Base-by-base conservation (phyloP, 2,797 vertebrate genomes). In the Ctenopoma multispine region DNA sequence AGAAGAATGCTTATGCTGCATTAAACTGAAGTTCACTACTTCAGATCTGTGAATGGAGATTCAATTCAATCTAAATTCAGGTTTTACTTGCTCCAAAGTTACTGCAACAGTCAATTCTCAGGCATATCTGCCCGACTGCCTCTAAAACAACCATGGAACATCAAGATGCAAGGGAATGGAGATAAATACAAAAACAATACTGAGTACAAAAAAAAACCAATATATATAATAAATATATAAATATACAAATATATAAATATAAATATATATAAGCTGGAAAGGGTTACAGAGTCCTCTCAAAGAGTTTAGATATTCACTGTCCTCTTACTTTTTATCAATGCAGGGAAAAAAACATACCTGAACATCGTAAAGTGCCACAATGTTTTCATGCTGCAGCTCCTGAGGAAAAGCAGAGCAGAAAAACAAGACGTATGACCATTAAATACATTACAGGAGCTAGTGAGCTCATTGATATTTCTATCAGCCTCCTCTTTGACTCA, bases 331-430 rank as follows among this genome's bases (percentile, higher is more conserved):
- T 41, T 41, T 41, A 2, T 44, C 17, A 59, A 44, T 27, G 11
- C 21, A 54, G 43, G 31, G 31, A 0, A 18, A 18, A n/a, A 12
- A 76, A 41, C 73, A 29, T 95, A 99, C 97, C 96, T 99, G 97
- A 74, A 99, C 97, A 90, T 99, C 98, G 60, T 99, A 99, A 82
- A 99, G 96, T 24, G 96, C 97, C 80, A 99, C 98, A 58, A 99
- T 99, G 89, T 99, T 99, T 92, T 98, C 98, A 87, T 99, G 98
- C 88, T 99, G 97, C 90, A 99, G 95, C 87, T 99, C 97, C 97
- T 99, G 86, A 72, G 84, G 17, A 89, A 92, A 82, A 53, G 89
- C 87, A 91, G 51, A 74, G 81, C 48, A 87, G 17, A 76, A 68
- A 74, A 29, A 64, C 1, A 65, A 63, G 66, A 59, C 1, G 13